A percentile compares a stretch with the other conserved stretches of the same genome.
phyloP scores from a whole-genome alignment of 1,140 invertebrate species.

The Hypsibius dujardini region DNA sequence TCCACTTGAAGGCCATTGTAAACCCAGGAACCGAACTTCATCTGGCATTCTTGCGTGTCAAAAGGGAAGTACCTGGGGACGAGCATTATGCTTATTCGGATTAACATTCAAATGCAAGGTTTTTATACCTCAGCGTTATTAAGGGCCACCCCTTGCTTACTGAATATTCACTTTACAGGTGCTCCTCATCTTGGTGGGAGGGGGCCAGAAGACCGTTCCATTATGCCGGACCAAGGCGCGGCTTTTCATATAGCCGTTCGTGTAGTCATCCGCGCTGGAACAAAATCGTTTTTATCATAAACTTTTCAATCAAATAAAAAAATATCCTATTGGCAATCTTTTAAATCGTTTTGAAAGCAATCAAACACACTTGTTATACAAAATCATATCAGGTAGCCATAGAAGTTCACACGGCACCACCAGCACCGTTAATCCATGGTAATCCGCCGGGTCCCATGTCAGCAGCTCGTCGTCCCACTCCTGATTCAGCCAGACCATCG shows the following conservation, averaged over 20 bases:
- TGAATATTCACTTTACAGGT: slow-evolving; percentile 41
- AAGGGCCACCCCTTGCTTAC: too few relatives aligned
- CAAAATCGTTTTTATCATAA: too few relatives aligned
- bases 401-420: slow-evolving; percentile 45
- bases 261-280: slow-evolving; percentile 41
- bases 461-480: slow-evolving; percentile 30
- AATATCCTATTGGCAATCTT: slow-evolving; percentile 1
- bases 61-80: too few relatives aligned
- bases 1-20: slow-evolving; percentile 34
- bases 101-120: too few relatives aligned
- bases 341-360: too few relatives aligned
- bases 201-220: slow-evolving; percentile 42
- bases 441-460: slow-evolving; percentile 27
- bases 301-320: too few relatives aligned
- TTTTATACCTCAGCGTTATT: too few relatives aligned
- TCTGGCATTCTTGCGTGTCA: slow-evolving; percentile 41
- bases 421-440: slow-evolving; percentile 36
- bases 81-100: too few relatives aligned
- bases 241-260: slow-evolving; percentile 38
- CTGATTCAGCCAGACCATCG: slow-evolving; percentile 39
- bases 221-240: slow-evolving; percentile 37
- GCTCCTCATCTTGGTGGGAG: slow-evolving; percentile 39
- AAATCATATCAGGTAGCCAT: slow-evolving; percentile 91
- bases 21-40: slow-evolving; percentile 46
- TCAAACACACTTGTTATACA: slow-evolving; percentile 99